Evolutionary conservation across 1,140 invertebrate genomes (phyloP), one percentile per base, ranked within the genome.

Genomic region (Arion vulgaris): DNA sequence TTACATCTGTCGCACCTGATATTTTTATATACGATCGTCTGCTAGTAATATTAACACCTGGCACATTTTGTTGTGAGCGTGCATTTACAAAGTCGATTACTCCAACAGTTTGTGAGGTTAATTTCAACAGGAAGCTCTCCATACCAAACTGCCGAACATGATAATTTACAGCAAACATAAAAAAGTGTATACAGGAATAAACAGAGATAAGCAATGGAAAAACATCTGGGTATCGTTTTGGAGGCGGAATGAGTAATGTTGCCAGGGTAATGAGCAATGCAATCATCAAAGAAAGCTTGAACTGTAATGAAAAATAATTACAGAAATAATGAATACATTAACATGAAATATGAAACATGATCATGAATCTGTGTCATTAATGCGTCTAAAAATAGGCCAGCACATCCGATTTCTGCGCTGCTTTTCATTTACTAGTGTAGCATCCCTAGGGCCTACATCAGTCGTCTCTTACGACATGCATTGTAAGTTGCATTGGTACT

Each of bases 171-270:
- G 95, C 95, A 91, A 98, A 98, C 15, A 94, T 87, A 13, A 95
- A 66, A 91, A 98, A 98, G 94, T 98, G 97, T 5, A 90, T 89
- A 93, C 95, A 98, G 66, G 95, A 96, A 93, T 95, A 97, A 17
- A 95, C 89, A 0, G 96, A 96, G 81, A 98, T 94, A 19, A 97
- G 89, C 36, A 98, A 92, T n/a, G 96, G 93, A 93, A 95, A 98
- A 19, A 98, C 90, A 93, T 98, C 96, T n/a, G 97, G 97, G 90
- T 96, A 96, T 68, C 92, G 93, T 1, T 87, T 81, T 0, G 97
- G 97, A 23, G 97, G 95, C 57, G 94, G 91, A 0, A 96, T 86
- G 75, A 94, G 92, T 38, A 95, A 86, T 71, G 93, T 93, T 0
- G 92, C 88, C 11, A 95, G 11, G 36, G 94, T 94, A 81, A 97